Evolutionary conservation across 30 jellyfish, hydroid and myxozoan genomes (phyloP).

Genomic region (Sanderia malayensis): DNA sequence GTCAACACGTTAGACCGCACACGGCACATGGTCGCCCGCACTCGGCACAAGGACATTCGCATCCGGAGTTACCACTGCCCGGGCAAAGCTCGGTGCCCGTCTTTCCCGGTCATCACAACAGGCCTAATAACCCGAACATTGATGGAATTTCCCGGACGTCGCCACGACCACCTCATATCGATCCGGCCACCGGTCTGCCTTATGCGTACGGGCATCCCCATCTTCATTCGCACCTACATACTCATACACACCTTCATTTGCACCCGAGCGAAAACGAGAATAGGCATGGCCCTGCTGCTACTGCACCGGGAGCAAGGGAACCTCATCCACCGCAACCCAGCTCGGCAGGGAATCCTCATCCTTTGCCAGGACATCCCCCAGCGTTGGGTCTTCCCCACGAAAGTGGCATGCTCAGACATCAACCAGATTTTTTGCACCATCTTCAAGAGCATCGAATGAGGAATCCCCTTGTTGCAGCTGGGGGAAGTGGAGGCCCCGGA

Average conservation of each 20-base stretch:
- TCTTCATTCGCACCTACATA: slow-evolving; percentile 91
- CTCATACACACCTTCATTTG: slow-evolving; percentile 97
- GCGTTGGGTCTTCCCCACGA: slow-evolving; percentile 56
- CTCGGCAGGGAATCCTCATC: slow-evolving; percentile 48
- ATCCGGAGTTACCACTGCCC: slow-evolving; percentile 50
- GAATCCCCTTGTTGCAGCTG: slow-evolving; percentile 31
- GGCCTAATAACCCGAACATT: slow-evolving; percentile 54
- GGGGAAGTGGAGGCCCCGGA: too few relatives aligned
- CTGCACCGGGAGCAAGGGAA: too few relatives aligned
- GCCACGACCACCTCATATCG: slow-evolving; percentile 75
- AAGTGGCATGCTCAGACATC: slow-evolving; percentile 55
- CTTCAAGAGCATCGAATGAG: slow-evolving; percentile 79
- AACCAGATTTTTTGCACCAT: slow-evolving; percentile 76
- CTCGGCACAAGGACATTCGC: slow-evolving; percentile 53
- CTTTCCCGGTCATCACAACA: slow-evolving; percentile 62
- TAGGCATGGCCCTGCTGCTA: slow-evolving; percentile 37
- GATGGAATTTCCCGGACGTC: slow-evolving; percentile 72
- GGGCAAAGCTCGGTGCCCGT: slow-evolving; percentile 65
- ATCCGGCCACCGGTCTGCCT: slow-evolving; percentile 81
- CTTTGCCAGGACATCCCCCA: slow-evolving; percentile 70
- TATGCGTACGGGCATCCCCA: slow-evolving; percentile 78
- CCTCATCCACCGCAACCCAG: slow-evolving; percentile 74
- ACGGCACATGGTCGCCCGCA: slow-evolving; percentile 24
- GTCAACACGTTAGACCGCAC: slow-evolving; percentile 50
- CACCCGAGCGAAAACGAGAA: slow-evolving; percentile 83